phyloP scores from a whole-genome alignment of 2,888 invertebrate genomes.

The Aphidoletes aphidimyza region DNA sequence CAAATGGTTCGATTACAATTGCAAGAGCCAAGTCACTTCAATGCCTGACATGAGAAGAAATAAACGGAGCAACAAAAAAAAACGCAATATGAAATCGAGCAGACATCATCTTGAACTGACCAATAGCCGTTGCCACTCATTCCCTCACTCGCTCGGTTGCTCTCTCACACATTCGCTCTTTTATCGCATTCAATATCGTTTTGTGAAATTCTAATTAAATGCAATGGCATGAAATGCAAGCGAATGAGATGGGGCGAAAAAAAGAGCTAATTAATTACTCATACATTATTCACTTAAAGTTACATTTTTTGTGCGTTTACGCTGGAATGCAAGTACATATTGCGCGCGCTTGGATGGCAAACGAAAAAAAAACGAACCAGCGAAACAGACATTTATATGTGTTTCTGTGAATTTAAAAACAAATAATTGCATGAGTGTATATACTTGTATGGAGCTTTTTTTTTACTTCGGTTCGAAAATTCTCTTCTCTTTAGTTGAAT shows the following conservation, averaged over 20 bases:
- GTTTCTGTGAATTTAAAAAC: constrained; percentile 51
- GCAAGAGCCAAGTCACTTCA: not conserved
- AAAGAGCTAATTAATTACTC: constrained; percentile 33
- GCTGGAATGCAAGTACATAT: constrained; percentile 43
- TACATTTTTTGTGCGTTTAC: constrained; percentile 32
- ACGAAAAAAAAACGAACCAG: not conserved
- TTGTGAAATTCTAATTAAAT: constrained; percentile 51
- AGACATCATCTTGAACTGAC: not conserved
- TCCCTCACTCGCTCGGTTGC: no score
- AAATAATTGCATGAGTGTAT: constrained; percentile 33
- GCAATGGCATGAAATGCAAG: constrained; percentile 11
- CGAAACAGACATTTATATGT: constrained; percentile 34
- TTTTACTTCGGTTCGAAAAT: not conserved
- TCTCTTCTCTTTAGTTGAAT: not conserved
- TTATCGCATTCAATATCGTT: constrained; percentile 15
- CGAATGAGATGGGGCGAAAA: not conserved
- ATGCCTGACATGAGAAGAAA: constrained; percentile 18
- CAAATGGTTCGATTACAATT: not conserved
- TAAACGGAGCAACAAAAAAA: not conserved
- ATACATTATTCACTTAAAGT: constrained; percentile 41
- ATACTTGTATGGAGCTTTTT: not conserved
- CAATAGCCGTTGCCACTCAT: not conserved
- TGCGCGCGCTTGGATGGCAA: not conserved
- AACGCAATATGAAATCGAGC: not conserved
- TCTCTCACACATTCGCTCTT: no score